phyloP scores from a whole-genome alignment of 2,888 invertebrate species.

The Chironomus riparius region DNA sequence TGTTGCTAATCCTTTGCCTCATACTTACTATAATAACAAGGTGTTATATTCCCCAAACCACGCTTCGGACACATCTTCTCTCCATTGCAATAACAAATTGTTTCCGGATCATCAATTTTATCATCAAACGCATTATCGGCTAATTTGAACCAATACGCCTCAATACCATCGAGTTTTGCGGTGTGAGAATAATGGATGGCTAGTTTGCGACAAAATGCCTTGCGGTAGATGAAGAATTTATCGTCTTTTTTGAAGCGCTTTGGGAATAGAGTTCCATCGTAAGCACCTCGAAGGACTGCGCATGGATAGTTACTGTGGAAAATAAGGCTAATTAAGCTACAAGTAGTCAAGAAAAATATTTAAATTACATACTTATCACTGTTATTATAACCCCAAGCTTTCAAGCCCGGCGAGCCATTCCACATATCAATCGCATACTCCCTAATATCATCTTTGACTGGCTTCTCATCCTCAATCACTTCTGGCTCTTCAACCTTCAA shows the following conservation, averaged over 20 bases:
- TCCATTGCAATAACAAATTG: slow-evolving; percentile 54
- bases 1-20: background rate
- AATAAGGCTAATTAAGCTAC: too few relatives aligned
- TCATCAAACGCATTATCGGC: slow-evolving; percentile 52
- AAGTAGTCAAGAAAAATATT: too few relatives aligned
- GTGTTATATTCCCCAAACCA: slow-evolving; percentile 59
- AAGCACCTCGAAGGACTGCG: slow-evolving; percentile 56
- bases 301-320: slow-evolving; percentile 48
- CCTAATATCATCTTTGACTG: slow-evolving; percentile 24
- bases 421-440: slow-evolving; percentile 51
- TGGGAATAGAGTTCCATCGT: slow-evolving; percentile 66
- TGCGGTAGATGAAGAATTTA: slow-evolving; percentile 56
- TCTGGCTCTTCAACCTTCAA: slow-evolving; percentile 22
- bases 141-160: slow-evolving; percentile 53
- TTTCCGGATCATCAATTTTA: slow-evolving; percentile 47
- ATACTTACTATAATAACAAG: slow-evolving; percentile 60
- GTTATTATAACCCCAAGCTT: slow-evolving; percentile 53
- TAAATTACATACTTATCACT: background rate
- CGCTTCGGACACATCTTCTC: slow-evolving; percentile 46
- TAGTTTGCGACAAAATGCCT: slow-evolving; percentile 66
- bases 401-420: slow-evolving; percentile 57
- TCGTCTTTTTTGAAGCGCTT: slow-evolving; percentile 47
- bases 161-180: slow-evolving; percentile 45
- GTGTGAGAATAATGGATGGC: slow-evolving; percentile 45
- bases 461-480: background rate